Evolutionary conservation across 2,113 vertebrate species (phyloP).

Genomic region (Scolopax mira): DNA sequence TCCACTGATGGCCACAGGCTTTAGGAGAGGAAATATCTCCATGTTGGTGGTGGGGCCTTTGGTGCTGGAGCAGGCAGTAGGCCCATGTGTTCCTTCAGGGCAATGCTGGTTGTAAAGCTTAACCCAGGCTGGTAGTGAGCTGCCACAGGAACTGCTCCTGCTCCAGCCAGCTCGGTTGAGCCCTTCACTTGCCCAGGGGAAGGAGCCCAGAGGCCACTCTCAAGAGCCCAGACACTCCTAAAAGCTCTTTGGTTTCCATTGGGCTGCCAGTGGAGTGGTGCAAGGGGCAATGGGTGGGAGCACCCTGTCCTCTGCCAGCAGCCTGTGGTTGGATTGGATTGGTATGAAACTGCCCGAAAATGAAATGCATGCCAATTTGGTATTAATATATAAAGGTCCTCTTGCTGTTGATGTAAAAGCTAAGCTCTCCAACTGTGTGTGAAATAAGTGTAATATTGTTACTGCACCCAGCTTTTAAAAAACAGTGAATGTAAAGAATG

Average conservation of each 20-base stretch:
- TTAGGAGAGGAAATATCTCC: rapidly evolving
- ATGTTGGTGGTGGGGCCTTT: rapidly evolving
- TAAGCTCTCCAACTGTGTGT: background rate
- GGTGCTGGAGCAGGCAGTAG: rapidly evolving
- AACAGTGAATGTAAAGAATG: background rate
- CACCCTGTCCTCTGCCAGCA: background rate
- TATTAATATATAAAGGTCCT: rapidly evolving
- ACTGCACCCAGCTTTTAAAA: background rate
- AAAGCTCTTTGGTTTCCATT: rapidly evolving
- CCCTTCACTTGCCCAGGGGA: too few relatives aligned
- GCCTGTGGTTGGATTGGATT: rapidly evolving
- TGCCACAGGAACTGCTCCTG: background rate
- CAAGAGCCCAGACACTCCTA: rapidly evolving
- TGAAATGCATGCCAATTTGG: rapidly evolving
- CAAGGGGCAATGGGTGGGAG: background rate
- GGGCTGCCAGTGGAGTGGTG: rapidly evolving
- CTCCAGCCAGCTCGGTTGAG: background rate
- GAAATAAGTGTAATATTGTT: rapidly evolving
- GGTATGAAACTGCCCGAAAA: rapidly evolving
- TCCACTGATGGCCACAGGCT: rapidly evolving
- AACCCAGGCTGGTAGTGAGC: rapidly evolving
- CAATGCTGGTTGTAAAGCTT: background rate
- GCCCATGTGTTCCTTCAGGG: background rate
- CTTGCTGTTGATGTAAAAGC: rapidly evolving
- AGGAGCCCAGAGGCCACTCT: rapidly evolving